Base-by-base conservation (phyloP, 2,113 vertebrate species). In the Indicator maculatus region DNA sequence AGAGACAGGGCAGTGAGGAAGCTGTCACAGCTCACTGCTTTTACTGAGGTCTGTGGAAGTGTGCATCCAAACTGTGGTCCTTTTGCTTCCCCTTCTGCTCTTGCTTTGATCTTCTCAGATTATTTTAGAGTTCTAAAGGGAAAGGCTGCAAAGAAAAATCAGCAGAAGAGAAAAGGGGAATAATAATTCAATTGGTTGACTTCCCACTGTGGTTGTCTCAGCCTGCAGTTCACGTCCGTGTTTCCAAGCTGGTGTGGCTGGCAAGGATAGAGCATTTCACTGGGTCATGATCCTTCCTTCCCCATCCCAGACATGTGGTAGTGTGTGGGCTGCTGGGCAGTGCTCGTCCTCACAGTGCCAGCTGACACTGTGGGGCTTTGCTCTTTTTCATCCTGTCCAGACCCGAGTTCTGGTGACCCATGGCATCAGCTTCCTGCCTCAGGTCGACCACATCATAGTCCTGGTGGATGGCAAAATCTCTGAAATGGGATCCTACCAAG, bases 371-470 rank as follows among this genome's bases (percentile, higher is more conserved):
- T 19, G 56, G 39, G 2, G 0, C 7, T 75, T 65, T 27, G 38
- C 30, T 61, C 7, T 61, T 36, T 45, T 93, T 95, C 81, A 94
- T 52, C 11, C 63, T 77, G 3, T 74, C 11, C 97, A 99, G 99
- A 99, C 99, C 0, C 98, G 99, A 59, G 95, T 99, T 75, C 96
- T 99, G 91, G 99, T 99, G 96, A 99, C 99, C 2, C 99, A 99
- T 1, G 97, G 98, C 91, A 98, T 99, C 97, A 98, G 98, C 97
- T 99, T 99, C 97, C 98, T 99, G 94, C 98, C 99, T 44, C 99
- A 99, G 96, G 98, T 98, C 33, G 98, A 99, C 89, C 98, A 98
- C 74, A 98, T 99, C 56, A 63, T 99, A 78, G 99, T 99, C 87
- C 93, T 99, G 23, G 98, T 98, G 91, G 98, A 99, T 0, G 99